These are phyloP conservation scores for Rhinogobius similis DNA, from an alignment of 2,113 vertebrate genomes.

Conservation along the genomic window DNA sequence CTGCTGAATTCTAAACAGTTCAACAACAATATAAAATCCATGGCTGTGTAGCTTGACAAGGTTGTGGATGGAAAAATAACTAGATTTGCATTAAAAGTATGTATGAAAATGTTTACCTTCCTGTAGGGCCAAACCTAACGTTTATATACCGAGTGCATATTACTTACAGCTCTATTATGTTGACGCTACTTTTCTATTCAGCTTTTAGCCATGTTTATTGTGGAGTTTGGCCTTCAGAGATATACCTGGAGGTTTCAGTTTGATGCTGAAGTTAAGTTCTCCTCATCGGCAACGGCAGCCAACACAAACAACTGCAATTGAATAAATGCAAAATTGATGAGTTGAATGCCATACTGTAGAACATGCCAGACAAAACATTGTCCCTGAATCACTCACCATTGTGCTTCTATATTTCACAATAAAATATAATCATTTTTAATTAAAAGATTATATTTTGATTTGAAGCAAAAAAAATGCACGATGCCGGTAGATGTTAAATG, in stretches of 20 bases:
- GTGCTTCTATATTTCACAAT: no score
- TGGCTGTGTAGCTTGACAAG: neutral
- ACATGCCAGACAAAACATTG: no score
- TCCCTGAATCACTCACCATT: no score
- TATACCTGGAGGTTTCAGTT: neutral
- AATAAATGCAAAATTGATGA: no score
- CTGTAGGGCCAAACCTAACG: neutral
- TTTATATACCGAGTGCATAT: no score
- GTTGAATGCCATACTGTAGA: no score
- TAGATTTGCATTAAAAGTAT: neutral
- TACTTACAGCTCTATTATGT: neutral
- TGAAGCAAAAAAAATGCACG: no score
- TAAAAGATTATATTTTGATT: no score
- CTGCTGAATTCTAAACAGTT: constrained; percentile 19
- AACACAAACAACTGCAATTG: no score
- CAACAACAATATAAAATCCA: constrained; percentile 5
- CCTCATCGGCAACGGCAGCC: no score
- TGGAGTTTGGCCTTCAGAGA: neutral
- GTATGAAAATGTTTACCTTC: neutral
- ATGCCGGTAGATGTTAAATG: no score
- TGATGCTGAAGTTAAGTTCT: neutral
- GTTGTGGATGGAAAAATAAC: constrained; percentile 15
- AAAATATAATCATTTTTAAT: no score
- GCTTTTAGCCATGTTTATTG: neutral
- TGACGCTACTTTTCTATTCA: neutral